Base-by-base conservation (phyloP, 2,113 vertebrate species). In the Neolamprologus tretocephalus region DNA sequence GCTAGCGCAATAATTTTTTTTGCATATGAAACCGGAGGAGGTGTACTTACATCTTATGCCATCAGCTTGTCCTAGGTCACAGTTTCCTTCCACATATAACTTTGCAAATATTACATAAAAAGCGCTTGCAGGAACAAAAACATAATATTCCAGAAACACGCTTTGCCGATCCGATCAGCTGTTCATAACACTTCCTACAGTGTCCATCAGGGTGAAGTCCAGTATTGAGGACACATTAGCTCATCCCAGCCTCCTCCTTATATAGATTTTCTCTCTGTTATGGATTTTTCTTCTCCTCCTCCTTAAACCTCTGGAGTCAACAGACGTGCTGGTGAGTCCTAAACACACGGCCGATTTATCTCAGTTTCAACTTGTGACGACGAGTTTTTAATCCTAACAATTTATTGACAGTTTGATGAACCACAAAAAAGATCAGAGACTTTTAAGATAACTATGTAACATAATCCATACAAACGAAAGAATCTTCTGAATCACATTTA, bases 181-280 rank as follows among this genome's bases (percentile, higher is more conserved):
- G 37, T 40, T 12, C 1, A 0, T 40, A 40, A 40, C 10, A 40
- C 37, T 40, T 40, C 37, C 37, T 3, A 40, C n/a, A n/a, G n/a
- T 0, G 0, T 40, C 3, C 1, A 5, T 40, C 10, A 40, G 37
- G 0, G 37, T 71, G 63, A 71, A 23, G 63, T 21, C n/a, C 63
- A 42, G 35, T 71, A 40, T 1, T 40, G n/a, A 23, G 5, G n/a
- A 14, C 63, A 21, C 35, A 71, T 71, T 14, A 45, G 5, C 40
- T 45, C 68, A 45, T 26, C 13, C 8, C n/a, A 73, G 37, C 12
- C 68, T 71, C 66, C 66, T 71, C n/a, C 13, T 0, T 71, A 71
- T 42, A 14, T 4, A 42, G 66, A 71, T 42, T 71, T 6, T 42
- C 19, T 42, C 66, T 71, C 63, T 14, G 37, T 26, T 45, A 40